A percentile compares a stretch with the other conserved stretches of the same genome.
Evolutionary conservation across 2,113 vertebrate species (phyloP).

Genomic region (Lycocorax pyrrhopterus): DNA sequence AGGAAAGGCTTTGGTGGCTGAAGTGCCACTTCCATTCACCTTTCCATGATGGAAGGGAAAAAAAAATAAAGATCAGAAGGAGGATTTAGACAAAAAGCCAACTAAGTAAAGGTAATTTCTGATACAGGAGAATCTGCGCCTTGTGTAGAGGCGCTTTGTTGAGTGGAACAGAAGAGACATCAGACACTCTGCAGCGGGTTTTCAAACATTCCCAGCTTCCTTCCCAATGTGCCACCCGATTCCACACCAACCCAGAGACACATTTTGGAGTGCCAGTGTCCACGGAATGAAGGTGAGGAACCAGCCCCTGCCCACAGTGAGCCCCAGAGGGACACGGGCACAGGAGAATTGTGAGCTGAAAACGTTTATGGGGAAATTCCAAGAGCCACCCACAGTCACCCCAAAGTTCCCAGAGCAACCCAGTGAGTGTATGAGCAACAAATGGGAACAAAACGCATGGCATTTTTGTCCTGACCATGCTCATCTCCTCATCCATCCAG

Average conservation of each 20-base stretch:
- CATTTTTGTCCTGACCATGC: fast-evolving
- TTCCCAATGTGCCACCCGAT: fast-evolving
- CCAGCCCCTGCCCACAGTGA: fast-evolving
- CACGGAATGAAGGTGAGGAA: not conserved
- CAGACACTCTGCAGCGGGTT: not conserved
- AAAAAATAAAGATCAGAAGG: conserved; percentile 47
- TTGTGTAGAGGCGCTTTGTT: not conserved
- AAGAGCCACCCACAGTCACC: not conserved
- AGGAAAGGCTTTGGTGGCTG: conserved; percentile 19
- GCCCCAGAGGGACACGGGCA: not conserved
- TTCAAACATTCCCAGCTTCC: not conserved
- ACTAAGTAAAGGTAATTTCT: conserved; percentile 41
- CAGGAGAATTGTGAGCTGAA: fast-evolving
- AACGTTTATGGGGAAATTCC: fast-evolving
- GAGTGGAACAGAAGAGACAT: not conserved
- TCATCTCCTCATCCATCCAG: not conserved
- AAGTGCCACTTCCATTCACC: conserved; percentile 51
- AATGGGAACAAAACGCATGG: not conserved
- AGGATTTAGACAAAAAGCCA: conserved; percentile 48
- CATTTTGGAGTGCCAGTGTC: not conserved
- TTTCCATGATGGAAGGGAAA: not conserved
- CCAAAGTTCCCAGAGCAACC: fast-evolving
- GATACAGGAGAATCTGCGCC: not conserved
- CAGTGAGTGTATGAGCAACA: fast-evolving
- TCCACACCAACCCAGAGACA: not conserved